Evolutionary conservation across 1,140 invertebrate genomes (phyloP).

Genomic region (Cherax quadricarinatus): DNA sequence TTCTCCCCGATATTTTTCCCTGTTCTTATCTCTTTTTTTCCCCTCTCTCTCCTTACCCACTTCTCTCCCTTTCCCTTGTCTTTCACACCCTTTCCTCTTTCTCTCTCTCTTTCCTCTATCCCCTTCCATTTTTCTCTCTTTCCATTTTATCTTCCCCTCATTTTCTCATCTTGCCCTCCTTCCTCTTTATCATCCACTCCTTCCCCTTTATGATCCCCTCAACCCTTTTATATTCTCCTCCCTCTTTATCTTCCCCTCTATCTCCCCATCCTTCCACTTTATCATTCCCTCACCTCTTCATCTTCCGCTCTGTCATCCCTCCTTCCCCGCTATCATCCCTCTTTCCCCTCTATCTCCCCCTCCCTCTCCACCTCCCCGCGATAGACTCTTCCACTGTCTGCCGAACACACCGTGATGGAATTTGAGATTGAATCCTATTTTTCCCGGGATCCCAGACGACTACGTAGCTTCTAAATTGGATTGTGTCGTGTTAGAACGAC

Average conservation of each 20-base stretch:
- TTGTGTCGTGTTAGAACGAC: neutral
- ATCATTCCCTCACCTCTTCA: neutral
- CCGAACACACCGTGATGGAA: neutral
- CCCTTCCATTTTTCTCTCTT: too few species aligned
- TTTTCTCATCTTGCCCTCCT: neutral
- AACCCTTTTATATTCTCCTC: neutral
- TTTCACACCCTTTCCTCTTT: too few species aligned
- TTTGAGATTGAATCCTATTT: slow-evolving; percentile 22
- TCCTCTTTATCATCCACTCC: neutral
- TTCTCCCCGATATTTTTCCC: too few species aligned
- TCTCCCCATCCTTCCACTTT: neutral
- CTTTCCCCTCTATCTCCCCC: neutral
- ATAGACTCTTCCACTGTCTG: neutral
- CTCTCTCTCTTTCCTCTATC: too few species aligned
- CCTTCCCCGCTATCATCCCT: neutral
- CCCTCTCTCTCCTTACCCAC: too few species aligned
- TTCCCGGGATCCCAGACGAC: neutral
- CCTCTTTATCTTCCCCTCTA: neutral
- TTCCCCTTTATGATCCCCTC: neutral
- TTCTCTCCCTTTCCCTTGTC: too few species aligned
- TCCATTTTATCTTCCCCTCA: too few species aligned
- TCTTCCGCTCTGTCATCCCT: neutral
- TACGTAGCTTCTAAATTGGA: slow-evolving; percentile 7
- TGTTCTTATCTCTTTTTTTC: too few species aligned
- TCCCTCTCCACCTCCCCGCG: neutral